Evolutionary conservation across 2,797 vertebrate species (phyloP).

Genomic region (Pyrocephalus nanus): DNA sequence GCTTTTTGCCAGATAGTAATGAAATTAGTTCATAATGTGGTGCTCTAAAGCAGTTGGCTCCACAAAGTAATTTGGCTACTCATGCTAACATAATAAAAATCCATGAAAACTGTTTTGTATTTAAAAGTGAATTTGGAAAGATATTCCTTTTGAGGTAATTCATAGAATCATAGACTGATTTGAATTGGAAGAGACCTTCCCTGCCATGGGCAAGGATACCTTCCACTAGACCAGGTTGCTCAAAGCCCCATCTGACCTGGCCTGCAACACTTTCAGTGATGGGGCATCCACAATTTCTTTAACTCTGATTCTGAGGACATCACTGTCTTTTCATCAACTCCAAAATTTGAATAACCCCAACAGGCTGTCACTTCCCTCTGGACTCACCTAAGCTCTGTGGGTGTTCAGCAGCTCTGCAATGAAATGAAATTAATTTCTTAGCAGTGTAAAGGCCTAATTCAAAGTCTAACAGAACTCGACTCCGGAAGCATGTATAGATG

Average conservation of each 20-base stretch:
- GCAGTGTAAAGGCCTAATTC: background rate
- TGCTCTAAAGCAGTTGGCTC: background rate
- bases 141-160: background rate
- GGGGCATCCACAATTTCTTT: background rate
- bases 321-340: background rate
- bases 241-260: background rate
- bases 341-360: background rate
- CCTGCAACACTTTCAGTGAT: background rate
- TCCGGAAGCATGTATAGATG: background rate
- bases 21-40: constrained; percentile 7
- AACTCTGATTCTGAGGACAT: background rate
- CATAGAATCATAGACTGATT: background rate
- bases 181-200: background rate
- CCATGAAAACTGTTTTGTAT: background rate
- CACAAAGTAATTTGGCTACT: background rate
- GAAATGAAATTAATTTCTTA: background rate
- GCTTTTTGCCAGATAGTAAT: constrained; percentile 7
- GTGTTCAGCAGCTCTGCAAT: background rate
- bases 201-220: background rate
- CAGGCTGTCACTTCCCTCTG: background rate
- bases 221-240: background rate
- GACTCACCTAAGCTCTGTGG: background rate
- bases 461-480: background rate
- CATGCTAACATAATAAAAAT: background rate
- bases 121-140: constrained; percentile 9